Evolutionary conservation across 2,888 invertebrate species (phyloP), one percentile per base, ranked within the genome.

Genomic region (Coelinius sp.): DNA sequence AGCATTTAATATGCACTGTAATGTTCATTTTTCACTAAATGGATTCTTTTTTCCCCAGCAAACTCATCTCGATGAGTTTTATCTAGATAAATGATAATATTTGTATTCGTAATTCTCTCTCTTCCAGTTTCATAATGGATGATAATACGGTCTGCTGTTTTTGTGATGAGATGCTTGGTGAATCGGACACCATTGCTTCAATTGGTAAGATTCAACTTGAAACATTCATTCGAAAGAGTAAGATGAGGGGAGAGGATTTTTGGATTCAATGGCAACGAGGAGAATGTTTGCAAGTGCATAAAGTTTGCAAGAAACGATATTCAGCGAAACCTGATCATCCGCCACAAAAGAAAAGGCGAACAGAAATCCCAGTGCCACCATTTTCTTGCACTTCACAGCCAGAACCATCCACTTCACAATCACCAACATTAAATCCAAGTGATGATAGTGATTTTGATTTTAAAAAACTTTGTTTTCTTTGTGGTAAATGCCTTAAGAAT

Each of bases 161-260:
- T 17, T 46, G 17, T 46, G 1, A 5, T 3, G 17, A 46, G 44
- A 4, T 12, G 44, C 6, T 46, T 3, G n/a, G n/a, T 2, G 44
- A 46, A 17, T 17, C 44, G 1, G 17, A n/a, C 6, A 2, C 3
- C 3, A 17, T 5, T 1, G 17, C 17, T 2, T 17, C 44, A 35
- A 52, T 67, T 31, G 53, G 49, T 8, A 31, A 67, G 24, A 3
- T 22, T 10, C 52, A 67, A 31, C 49, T 52, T 1, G 22, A 10
- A 1, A 67, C 24, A 14, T 67, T 67, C 10, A 67, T 67, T n/a
- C 8, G 27, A 12, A 67, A 67, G 14, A 65, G 65, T 65, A 17
- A 65, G 24, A 53, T 49, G 20, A 52, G 67, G 52, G 24, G 27
- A 38, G 67, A 53, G 10, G 31, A 25, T 35, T 67, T 67, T 27